phyloP scores from a whole-genome alignment of 2,888 invertebrate genomes.

The Sussaba pulchella region DNA sequence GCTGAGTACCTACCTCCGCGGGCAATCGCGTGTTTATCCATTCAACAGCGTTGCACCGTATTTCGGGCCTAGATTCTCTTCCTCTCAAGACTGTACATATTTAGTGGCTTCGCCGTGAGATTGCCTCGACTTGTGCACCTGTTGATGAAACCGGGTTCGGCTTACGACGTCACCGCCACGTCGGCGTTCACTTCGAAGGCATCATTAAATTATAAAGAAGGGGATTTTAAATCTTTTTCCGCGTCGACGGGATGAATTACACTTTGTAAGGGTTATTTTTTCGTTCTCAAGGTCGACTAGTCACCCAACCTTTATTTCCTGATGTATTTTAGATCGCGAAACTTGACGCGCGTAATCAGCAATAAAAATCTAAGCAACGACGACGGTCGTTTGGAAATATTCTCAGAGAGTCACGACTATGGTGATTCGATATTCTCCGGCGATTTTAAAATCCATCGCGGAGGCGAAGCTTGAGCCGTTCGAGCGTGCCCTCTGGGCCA shows the following conservation, averaged over 20 bases:
- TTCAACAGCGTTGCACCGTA: constrained; percentile 67
- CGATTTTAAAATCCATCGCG: neutral
- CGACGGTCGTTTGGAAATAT: too few species aligned
- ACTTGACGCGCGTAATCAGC: too few species aligned
- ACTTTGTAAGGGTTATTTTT: constrained; percentile 14
- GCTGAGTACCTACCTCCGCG: neutral
- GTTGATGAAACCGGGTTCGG: constrained; percentile 75
- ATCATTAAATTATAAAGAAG: too few species aligned
- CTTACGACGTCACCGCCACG: constrained; percentile 7
- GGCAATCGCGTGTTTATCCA: constrained; percentile 69
- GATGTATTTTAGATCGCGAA: neutral
- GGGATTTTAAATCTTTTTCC: too few species aligned
- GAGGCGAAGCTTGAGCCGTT: neutral
- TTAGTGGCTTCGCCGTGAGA: constrained; percentile 53
- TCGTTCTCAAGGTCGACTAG: neutral
- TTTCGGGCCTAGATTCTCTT: constrained; percentile 27
- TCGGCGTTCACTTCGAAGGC: constrained; percentile 11
- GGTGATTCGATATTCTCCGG: neutral
- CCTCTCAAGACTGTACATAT: constrained; percentile 32
- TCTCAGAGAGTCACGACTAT: neutral
- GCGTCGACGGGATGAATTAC: constrained; percentile 13
- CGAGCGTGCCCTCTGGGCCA: neutral
- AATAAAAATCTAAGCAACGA: too few species aligned
- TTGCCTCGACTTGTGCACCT: constrained; percentile 79
- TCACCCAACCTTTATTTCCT: neutral